phyloP scores from a whole-genome alignment of 2,888 invertebrate species.

The Xylota segnis region DNA sequence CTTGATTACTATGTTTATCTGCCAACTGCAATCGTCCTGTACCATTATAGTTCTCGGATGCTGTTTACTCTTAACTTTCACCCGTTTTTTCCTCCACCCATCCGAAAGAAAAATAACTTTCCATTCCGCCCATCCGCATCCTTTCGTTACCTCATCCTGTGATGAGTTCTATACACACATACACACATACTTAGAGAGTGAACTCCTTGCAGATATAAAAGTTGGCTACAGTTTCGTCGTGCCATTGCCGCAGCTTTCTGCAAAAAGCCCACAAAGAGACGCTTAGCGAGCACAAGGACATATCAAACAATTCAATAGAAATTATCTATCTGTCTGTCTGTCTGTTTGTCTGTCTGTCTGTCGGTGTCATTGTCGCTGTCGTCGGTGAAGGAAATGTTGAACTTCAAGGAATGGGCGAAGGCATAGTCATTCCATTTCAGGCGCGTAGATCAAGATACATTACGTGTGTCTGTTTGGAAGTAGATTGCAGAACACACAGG shows the following conservation, averaged over 20 bases:
- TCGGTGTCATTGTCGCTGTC: constrained; percentile 2
- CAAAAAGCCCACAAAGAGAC: constrained; percentile 11
- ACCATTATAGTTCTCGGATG: constrained; percentile 49
- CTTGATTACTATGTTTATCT: constrained; percentile 53
- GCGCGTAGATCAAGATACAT: constrained; percentile 6
- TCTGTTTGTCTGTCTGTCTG: constrained; percentile 9
- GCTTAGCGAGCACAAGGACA: constrained; percentile 29
- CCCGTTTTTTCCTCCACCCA: neutral
- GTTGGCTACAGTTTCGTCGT: constrained; percentile 24
- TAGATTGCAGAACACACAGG: constrained; percentile 14
- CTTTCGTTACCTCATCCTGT: constrained; percentile 28
- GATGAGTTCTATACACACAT: constrained; percentile 39
- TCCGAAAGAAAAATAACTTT: constrained; percentile 16
- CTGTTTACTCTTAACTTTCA: constrained; percentile 48
- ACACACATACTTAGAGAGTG: no score
- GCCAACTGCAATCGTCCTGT: constrained; percentile 40
- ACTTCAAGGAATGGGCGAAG: neutral
- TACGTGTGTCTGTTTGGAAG: constrained; percentile 23
- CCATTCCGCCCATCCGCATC: constrained; percentile 23
- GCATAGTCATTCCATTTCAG: constrained; percentile 14
- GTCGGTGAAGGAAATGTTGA: constrained; percentile 22
- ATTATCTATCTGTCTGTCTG: constrained; percentile 42
- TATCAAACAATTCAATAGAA: constrained; percentile 60
- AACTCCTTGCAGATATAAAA: constrained; percentile 42
- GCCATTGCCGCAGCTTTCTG: constrained; percentile 1